phyloP scores from a whole-genome alignment of 2,888 invertebrate species.

The Dioctria linearis region DNA sequence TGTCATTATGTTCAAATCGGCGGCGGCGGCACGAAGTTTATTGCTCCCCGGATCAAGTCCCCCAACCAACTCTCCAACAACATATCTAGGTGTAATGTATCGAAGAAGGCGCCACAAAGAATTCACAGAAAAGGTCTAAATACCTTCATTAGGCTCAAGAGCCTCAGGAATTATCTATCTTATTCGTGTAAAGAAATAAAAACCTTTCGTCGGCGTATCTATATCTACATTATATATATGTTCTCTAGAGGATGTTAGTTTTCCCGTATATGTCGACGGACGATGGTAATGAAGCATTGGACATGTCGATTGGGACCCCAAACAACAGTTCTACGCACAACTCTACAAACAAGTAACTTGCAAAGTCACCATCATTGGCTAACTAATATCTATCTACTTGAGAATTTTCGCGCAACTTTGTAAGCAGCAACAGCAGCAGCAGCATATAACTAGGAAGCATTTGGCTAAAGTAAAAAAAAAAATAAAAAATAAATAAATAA shows the following conservation, averaged over 20 bases:
- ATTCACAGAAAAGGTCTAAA: conserved; percentile 30
- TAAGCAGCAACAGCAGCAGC: not conserved
- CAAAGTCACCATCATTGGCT: not conserved
- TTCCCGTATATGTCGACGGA: not conserved
- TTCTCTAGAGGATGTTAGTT: not conserved
- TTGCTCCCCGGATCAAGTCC: conserved; percentile 11
- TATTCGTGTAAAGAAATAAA: conserved; percentile 25
- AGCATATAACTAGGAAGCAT: not conserved
- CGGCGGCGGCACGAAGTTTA: conserved; percentile 17
- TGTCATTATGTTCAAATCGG: not conserved
- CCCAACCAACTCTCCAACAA: not conserved
- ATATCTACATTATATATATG: not conserved
- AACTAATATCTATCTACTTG: not conserved
- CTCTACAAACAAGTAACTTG: not conserved
- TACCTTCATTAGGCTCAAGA: conserved; percentile 31
- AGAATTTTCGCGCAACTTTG: not conserved
- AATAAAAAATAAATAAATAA: too few relatives aligned
- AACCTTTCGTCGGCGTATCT: conserved; percentile 20
- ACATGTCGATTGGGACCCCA: not conserved
- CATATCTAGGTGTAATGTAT: too few relatives aligned
- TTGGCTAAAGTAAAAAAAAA: too few relatives aligned
- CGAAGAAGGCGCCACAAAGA: conserved; percentile 33
- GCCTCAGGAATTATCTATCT: conserved; percentile 22
- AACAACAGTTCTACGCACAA: not conserved
- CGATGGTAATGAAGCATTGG: not conserved